phyloP scores from a whole-genome alignment of 2,888 invertebrate species.

The Acrobasis consociella region DNA sequence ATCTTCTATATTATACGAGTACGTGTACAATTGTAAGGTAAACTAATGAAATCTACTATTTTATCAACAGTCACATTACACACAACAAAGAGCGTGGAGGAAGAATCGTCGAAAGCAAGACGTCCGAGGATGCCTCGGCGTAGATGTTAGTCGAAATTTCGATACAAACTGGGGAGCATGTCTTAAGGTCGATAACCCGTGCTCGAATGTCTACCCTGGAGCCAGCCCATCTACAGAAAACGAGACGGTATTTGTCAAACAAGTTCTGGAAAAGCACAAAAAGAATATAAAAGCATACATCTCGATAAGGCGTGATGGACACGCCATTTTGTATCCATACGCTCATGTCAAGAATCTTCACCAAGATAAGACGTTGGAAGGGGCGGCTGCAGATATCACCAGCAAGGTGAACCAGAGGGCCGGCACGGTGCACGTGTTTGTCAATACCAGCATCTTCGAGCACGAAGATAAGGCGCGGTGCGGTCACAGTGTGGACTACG shows the following conservation, averaged over 20 bases:
- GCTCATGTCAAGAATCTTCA: slow-evolving; percentile 63
- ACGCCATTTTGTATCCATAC: slow-evolving; percentile 85
- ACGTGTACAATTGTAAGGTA: neutral
- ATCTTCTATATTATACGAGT: too few relatives aligned
- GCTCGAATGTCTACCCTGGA: slow-evolving; percentile 80
- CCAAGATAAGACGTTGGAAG: slow-evolving; percentile 33
- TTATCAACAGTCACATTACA: slow-evolving; percentile 5
- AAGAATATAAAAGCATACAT: slow-evolving; percentile 84
- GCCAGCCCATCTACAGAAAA: slow-evolving; percentile 83
- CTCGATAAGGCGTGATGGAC: slow-evolving; percentile 88
- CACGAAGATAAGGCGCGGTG: slow-evolving; percentile 55
- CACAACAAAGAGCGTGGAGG: slow-evolving; percentile 46
- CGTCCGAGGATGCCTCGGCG: slow-evolving; percentile 49
- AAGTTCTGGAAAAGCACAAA: slow-evolving; percentile 76
- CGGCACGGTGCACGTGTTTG: slow-evolving; percentile 53
- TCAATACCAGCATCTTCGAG: slow-evolving; percentile 54
- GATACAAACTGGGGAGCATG: slow-evolving; percentile 59
- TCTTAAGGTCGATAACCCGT: slow-evolving; percentile 39
- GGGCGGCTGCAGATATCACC: slow-evolving; percentile 52
- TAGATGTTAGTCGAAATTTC: slow-evolving; percentile 69
- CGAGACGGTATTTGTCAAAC: slow-evolving; percentile 83
- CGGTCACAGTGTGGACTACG: slow-evolving; percentile 71
- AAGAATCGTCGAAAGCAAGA: slow-evolving; percentile 55
- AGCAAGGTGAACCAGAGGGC: slow-evolving; percentile 60
- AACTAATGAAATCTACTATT: neutral